These are phyloP conservation scores for Lucilia cuprina DNA, from an alignment of 1,140 invertebrate genomes.

Conservation along the genomic window DNA sequence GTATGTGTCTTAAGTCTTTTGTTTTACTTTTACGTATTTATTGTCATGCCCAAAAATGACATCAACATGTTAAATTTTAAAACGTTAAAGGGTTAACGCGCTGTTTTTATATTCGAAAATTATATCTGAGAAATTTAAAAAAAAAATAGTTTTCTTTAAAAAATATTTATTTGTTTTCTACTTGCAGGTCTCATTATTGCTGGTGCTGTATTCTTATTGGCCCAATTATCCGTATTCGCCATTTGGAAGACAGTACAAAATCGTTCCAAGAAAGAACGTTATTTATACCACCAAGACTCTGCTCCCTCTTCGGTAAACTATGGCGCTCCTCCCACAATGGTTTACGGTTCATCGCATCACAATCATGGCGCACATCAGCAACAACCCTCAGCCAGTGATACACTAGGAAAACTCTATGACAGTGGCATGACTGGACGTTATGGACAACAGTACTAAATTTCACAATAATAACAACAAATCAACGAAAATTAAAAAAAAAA, in stretches of 20 bases:
- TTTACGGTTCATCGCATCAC: conserved; percentile 50
- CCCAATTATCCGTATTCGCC: conserved; percentile 58
- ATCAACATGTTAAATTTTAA: too few relatives aligned
- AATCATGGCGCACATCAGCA: conserved; percentile 49
- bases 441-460: conserved; percentile 78
- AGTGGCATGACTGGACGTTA: conserved; percentile 74
- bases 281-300: conserved; percentile 57
- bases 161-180: conserved; percentile 37
- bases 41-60: too few relatives aligned
- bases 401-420: conserved; percentile 86
- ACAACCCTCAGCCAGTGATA: conserved; percentile 69
- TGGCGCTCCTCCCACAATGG: conserved; percentile 54
- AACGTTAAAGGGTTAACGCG: too few relatives aligned
- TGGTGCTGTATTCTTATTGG: conserved; percentile 53
- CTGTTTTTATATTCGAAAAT: too few relatives aligned
- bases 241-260: conserved; percentile 67
- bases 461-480: conserved; percentile 18
- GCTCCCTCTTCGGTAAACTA: conserved; percentile 51
- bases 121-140: too few relatives aligned
- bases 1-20: too few relatives aligned
- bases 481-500: conserved; percentile 12
- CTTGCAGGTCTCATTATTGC: conserved; percentile 54
- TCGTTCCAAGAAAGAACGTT: conserved; percentile 76
- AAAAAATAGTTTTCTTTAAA: background rate
- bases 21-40: too few relatives aligned